Evolutionary conservation across 2,888 invertebrate species (phyloP).

Genomic region (Zeuzera pyrina): DNA sequence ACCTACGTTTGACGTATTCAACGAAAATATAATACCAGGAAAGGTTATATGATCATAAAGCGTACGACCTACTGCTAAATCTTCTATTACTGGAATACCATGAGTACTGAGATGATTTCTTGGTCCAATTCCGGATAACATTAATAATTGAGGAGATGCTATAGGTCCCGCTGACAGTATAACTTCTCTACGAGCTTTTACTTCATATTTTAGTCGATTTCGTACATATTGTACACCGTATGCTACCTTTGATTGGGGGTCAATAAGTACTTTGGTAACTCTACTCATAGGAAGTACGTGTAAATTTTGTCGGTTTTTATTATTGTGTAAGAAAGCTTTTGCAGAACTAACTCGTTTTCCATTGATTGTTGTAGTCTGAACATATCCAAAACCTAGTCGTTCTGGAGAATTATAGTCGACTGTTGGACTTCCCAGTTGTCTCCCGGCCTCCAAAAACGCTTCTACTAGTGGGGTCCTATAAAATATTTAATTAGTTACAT

Average conservation of each 20-base stretch:
- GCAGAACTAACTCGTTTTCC: constrained; percentile 75
- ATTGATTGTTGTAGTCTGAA: constrained; percentile 74
- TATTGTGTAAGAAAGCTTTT: constrained; percentile 72
- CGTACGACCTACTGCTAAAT: constrained; percentile 76
- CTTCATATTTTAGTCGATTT: constrained; percentile 46
- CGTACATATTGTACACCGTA: constrained; percentile 70
- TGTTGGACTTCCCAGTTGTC: constrained; percentile 75
- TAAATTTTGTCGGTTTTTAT: constrained; percentile 67
- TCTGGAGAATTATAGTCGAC: constrained; percentile 78
- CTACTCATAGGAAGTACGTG: constrained; percentile 69
- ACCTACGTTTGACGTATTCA: constrained; percentile 42
- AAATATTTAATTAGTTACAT: too few relatives aligned
- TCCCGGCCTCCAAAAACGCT: constrained; percentile 76
- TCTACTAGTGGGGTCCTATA: constrained; percentile 65
- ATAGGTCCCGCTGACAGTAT: constrained; percentile 85
- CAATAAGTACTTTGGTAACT: constrained; percentile 70
- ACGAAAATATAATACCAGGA: constrained; percentile 77
- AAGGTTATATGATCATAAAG: constrained; percentile 77
- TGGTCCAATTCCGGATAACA: constrained; percentile 83
- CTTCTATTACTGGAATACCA: constrained; percentile 69
- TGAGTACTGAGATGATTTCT: constrained; percentile 65
- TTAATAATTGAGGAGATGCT: constrained; percentile 85
- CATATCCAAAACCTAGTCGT: constrained; percentile 70
- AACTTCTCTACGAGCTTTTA: constrained; percentile 76
- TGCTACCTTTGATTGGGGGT: constrained; percentile 54